Evolutionary conservation across 2,797 vertebrate genomes (phyloP), one percentile per base, ranked within the genome.

Genomic region (Myotis planiceps): DNA sequence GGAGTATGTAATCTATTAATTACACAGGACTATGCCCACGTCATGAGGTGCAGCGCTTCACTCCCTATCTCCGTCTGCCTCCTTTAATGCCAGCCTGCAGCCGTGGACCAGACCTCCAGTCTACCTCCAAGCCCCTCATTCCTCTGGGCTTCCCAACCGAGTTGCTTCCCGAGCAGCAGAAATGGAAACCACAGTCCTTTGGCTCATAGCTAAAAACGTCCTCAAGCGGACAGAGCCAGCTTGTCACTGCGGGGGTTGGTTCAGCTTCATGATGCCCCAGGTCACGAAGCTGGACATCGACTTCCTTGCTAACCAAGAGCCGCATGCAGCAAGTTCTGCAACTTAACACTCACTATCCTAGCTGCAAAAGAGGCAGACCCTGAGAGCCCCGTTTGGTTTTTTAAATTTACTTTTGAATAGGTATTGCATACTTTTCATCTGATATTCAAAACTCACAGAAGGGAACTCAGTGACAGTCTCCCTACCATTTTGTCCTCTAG

Each of bases 361-460:
- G 32, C 60, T 60, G 42, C 60, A 32, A 93, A 4, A 78, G 16
- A 76, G 32, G 9, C 34, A 87, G 37, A 37, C 25, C 15, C 10
- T 72, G 6, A 79, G 68, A 76, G 21, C 6, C 60, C 19, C 29
- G 4, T 27, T 6, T 42, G 9, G 53, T 55, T 65, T 85, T 60
- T 89, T 89, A 63, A 32, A 53, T 55, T 89, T 90, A 51, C 53
- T 53, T 91, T 82, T 60, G 32, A 39, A 86, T n/a, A 85, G 74
- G 27, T 69, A 60, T 39, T 49, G 63, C 27, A 66, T 47, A 53
- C 10, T 53, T 34, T 29, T n/a, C 37, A 65, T 53, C 23, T 87
- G 68, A 69, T 76, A 63, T 53, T 71, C 16, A 60, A 87, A 76
- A 93, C 21, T 60, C 69, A 55, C 9, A 71, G 63, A 37, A 90